These are phyloP conservation scores for Coracopsis vasa DNA, from an alignment of 2,113 vertebrate genomes.

Conservation along the genomic window DNA sequence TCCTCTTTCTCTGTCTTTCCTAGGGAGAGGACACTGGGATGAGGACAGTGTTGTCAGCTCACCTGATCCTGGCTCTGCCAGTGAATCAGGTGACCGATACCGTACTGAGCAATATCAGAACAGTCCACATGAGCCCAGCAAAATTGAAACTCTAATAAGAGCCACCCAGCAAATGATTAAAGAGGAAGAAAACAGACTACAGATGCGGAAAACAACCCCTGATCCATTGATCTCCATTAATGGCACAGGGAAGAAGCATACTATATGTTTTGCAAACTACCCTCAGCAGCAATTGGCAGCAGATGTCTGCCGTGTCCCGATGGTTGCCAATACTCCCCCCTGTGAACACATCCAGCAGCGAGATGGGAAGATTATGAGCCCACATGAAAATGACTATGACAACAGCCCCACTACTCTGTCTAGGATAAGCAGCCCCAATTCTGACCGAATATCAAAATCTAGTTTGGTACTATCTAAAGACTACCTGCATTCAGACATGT, in stretches of 20 bases:
- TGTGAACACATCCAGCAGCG: constrained; percentile 82
- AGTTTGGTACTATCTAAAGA: constrained; percentile 84
- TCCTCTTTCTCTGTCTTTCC: constrained; percentile 41
- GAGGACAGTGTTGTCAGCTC: constrained; percentile 94
- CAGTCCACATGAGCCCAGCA: constrained; percentile 91
- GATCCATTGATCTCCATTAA: constrained; percentile 81
- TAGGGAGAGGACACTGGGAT: constrained; percentile 92
- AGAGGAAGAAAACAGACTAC: constrained; percentile 90
- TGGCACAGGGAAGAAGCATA: constrained; percentile 83
- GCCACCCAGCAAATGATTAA: constrained; percentile 99
- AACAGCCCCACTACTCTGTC: constrained; percentile 85
- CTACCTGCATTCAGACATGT: constrained; percentile 86
- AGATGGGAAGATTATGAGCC: constrained; percentile 82
- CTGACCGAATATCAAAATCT: constrained; percentile 86
- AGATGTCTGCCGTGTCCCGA: constrained; percentile 76
- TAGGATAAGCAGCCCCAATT: constrained; percentile 87
- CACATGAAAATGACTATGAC: constrained; percentile 81
- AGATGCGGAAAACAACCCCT: constrained; percentile 79
- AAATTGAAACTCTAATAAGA: constrained; percentile 93
- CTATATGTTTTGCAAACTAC: constrained; percentile 84
- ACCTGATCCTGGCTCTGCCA: constrained; percentile 91
- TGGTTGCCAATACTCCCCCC: constrained; percentile 76
- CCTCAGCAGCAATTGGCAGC: constrained; percentile 79
- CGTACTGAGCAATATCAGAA: constrained; percentile 82
- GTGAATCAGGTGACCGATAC: constrained; percentile 90